These are phyloP conservation scores for Loris lydekkerianus DNA, from an alignment of 2,797 vertebrate genomes.

Conservation along the genomic window DNA sequence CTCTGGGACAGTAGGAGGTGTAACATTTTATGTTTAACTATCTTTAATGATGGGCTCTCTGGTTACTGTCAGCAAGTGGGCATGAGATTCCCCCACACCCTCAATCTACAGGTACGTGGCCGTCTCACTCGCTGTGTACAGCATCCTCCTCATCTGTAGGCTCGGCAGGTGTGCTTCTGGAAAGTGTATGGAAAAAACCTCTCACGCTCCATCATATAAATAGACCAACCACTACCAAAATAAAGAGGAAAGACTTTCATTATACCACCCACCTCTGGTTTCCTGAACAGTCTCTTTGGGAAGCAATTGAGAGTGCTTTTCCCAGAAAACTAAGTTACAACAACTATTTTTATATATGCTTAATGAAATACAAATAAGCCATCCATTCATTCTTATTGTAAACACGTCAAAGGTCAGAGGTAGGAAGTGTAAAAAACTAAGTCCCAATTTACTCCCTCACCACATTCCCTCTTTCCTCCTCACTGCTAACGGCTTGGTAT, in stretches of 20 bases:
- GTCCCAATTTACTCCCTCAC: neutral
- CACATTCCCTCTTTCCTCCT: neutral
- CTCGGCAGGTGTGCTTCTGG: slow-evolving; percentile 39
- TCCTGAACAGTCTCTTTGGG: slow-evolving; percentile 75
- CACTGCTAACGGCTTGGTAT: neutral
- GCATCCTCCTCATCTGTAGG: neutral
- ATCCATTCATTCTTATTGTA: neutral
- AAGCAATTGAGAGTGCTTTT: slow-evolving; percentile 74
- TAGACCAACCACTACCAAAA: slow-evolving; percentile 75
- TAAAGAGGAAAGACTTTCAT: slow-evolving; percentile 70
- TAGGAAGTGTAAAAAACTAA: neutral
- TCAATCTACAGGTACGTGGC: neutral
- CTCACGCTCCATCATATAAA: slow-evolving; percentile 56
- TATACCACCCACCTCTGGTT: slow-evolving; percentile 81
- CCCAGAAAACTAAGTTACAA: slow-evolving; percentile 75
- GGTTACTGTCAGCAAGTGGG: neutral
- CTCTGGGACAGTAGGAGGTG: neutral
- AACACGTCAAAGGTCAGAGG: slow-evolving; percentile 35
- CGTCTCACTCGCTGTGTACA: neutral
- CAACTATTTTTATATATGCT: slow-evolving; percentile 73
- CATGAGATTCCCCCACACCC: neutral
- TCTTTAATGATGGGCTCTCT: neutral
- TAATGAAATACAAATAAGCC: slow-evolving; percentile 60
- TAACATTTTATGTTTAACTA: neutral
- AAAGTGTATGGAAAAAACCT: neutral